Evolutionary conservation across 2,113 vertebrate species (phyloP), one percentile per base, ranked within the genome.

Genomic region (Aegithalos caudatus): DNA sequence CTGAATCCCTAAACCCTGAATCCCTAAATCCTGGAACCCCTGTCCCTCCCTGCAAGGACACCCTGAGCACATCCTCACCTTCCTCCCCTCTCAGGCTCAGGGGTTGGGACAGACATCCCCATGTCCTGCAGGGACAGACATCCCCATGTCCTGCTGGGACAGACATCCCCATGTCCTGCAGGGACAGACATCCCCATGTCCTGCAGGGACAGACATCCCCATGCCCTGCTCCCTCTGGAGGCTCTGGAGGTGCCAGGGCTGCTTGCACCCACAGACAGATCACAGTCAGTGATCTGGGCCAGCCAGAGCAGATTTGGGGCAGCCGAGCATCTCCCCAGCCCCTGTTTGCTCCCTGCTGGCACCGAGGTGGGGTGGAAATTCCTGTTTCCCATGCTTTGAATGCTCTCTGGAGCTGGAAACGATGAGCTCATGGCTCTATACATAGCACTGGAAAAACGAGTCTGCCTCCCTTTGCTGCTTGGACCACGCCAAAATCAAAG

Each of bases 381-480:
- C 91, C 80, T 88, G 91, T 93, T 94, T 81, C 48, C 88, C 95
- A 74, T 88, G 25, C 64, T 74, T 48, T 9, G 88, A 47, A 71
- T 67, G 73, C 62, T 92, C 86, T 54, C 54, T 0, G 0, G 33
- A 11, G 28, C 18, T 0, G 27, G 90, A 70, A 93, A 70, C 24
- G 9, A 78, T 94, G 94, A 94, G 69, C 86, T 95, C 95, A 92
- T 1, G 2, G 48, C 31, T 67, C 95, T 94, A 78, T 74, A 67
- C 71, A 94, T 67, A 95, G 65, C 80, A 92, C 88, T 64, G 76
- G 83, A 51, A 80, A 86, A 92, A 94, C 88, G 0, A 42, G 95
- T 94, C 73, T 62, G 83, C 44, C 80, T 92, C 48, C 90, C 53
- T 92, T 50, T 10, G 44, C 60, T 56, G 82, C 83, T 61, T 33